These are phyloP conservation scores for Nerophis ophidion DNA, from an alignment of 2,113 vertebrate species.

Conservation along the genomic window DNA sequence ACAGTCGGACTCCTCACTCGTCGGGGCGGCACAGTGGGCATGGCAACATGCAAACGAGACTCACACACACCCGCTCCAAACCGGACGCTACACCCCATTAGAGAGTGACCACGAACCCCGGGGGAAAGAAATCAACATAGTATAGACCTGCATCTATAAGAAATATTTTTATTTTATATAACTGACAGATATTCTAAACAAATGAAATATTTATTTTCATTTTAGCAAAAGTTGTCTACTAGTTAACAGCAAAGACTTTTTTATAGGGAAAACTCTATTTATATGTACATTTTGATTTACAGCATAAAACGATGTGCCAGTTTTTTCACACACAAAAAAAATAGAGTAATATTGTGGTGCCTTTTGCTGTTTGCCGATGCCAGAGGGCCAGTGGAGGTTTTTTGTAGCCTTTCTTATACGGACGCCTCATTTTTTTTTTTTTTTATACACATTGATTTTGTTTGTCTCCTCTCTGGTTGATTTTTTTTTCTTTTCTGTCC, in stretches of 20 bases:
- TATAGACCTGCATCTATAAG: constrained; percentile 81
- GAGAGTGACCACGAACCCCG: constrained; percentile 62
- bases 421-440: constrained; percentile 74
- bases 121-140: constrained; percentile 69
- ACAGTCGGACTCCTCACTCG: constrained; percentile 91
- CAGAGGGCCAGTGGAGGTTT: constrained; percentile 86
- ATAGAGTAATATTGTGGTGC: constrained; percentile 99
- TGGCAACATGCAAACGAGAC: constrained; percentile 79
- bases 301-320: constrained; percentile 96
- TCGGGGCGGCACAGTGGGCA: constrained; percentile 77
- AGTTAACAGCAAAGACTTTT: constrained; percentile 98
- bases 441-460: constrained; percentile 72
- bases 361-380: constrained; percentile 97
- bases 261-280: constrained; percentile 99
- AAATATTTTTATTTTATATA: constrained; percentile 99
- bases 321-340: constrained; percentile 89
- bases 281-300: constrained; percentile 99
- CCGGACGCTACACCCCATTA: constrained; percentile 86
- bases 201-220: constrained; percentile 99
- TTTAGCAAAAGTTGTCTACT: constrained; percentile 99
- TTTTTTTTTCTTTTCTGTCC: constrained; percentile 58
- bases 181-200: constrained; percentile 96
- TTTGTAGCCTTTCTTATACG: constrained; percentile 89
- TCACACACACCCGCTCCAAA: constrained; percentile 77
- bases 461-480: constrained; percentile 8